These are phyloP conservation scores for Panthera tigris DNA, from an alignment of 2,113 vertebrate genomes.

Conservation along the genomic window DNA sequence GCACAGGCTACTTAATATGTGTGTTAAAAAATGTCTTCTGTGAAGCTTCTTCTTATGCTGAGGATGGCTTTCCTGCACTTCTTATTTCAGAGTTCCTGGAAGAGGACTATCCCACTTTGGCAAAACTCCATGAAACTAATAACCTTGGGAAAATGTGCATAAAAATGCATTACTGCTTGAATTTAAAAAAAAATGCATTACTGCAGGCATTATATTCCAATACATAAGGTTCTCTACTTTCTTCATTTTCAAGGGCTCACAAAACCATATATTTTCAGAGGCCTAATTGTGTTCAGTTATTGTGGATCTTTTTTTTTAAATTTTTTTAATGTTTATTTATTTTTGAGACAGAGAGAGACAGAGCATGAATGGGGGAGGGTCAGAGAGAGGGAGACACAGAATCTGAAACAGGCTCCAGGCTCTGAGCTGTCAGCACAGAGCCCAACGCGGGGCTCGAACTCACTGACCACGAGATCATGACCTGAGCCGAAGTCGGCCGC, in stretches of 20 bases:
- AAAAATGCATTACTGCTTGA: neutral
- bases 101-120: neutral
- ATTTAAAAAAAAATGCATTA: neutral
- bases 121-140: conserved; percentile 35
- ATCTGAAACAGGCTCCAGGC: no score
- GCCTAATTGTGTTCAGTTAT: neutral
- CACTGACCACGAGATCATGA: no score
- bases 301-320: neutral
- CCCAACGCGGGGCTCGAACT: no score
- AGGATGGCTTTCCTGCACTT: neutral
- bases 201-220: neutral
- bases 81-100: conserved; percentile 44
- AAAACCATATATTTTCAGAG: neutral
- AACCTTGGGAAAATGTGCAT: neutral
- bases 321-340: no score
- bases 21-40: neutral
- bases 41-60: neutral
- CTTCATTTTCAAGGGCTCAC: neutral
- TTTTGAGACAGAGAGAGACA: no score
- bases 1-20: neutral
- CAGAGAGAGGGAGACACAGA: no score
- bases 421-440: no score
- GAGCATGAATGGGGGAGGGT: no score
- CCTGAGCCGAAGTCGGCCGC: no score
- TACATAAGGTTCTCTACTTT: neutral